These are phyloP conservation scores for Temnothorax longispinosus DNA, from an alignment of 1,140 invertebrate species.

Conservation along the genomic window DNA sequence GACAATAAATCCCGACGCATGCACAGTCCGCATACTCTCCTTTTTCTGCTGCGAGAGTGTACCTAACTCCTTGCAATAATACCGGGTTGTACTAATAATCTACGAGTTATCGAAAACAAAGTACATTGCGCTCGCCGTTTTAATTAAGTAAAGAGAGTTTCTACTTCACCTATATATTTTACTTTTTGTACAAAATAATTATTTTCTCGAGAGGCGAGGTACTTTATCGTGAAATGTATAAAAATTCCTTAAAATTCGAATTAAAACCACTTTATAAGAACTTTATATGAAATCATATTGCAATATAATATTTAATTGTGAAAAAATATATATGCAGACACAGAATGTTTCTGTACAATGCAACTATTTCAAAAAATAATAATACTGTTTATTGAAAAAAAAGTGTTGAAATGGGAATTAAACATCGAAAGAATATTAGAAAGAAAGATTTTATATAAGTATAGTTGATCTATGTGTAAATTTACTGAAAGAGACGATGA, in stretches of 20 bases:
- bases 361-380: not conserved
- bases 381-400: not conserved
- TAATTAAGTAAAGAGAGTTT: not conserved
- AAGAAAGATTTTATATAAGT: too few relatives aligned
- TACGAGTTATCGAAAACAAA: not conserved
- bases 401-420: not conserved
- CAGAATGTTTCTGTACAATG: not conserved
- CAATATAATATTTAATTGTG: not conserved
- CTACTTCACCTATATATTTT: not conserved
- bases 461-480: not conserved
- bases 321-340: not conserved
- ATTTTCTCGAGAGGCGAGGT: not conserved
- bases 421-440: not conserved
- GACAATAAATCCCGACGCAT: slow-evolving; percentile 57
- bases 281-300: not conserved
- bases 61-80: slow-evolving; percentile 3
- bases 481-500: not conserved
- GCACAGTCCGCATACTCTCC: slow-evolving; percentile 3
- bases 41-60: not conserved
- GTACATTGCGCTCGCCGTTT: not conserved
- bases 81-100: not conserved
- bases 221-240: not conserved
- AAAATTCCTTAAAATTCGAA: not conserved
- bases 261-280: not conserved
- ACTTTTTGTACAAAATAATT: not conserved